Evolutionary conservation across 1,140 invertebrate species (phyloP), one percentile per base, ranked within the genome.

Genomic region (Matsumurasca onukii): DNA sequence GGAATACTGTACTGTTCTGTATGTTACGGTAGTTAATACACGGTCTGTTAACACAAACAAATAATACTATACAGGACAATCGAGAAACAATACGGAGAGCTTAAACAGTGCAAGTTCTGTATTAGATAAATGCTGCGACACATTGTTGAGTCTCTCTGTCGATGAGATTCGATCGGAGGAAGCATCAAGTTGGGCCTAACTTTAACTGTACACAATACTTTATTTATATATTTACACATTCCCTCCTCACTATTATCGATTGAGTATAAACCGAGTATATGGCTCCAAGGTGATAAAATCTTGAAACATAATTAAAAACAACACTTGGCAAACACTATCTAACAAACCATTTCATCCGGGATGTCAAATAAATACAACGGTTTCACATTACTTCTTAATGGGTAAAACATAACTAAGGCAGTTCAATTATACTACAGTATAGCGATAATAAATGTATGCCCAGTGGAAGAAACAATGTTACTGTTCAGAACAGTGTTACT

Each of bases 171-270:
- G 25, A 27, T 59, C 55, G 68, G 52, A 70, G 71, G 71, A 72
- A 72, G 71, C 71, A 72, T 72, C 65, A 39, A 22, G 24, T 67
- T 49, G 29, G 34, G 49, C 59, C 45, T 63, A 61, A 69, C 34
- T 65, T 22, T 45, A 65, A 65, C n/a, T 51, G 49, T 51, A 66
- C 39, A 66, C 39, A 66, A 12, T 66, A 15, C 31, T 30, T 52
- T 67, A 68, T 68, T 68, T 68, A 68, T 68, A 67, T 63, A 68
- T 68, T 30, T 68, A 59, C 55, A 68, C 67, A 68, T 68, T 48
- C 51, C 34, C 25, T 45, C 27, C 17, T 34, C 49, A 9, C 31
- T 27, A 57, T 22, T 20, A 25, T n/a, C 25, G n/a, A 63, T n/a
- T 63, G 25, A 63, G 31, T 63, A 63, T 63, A 29, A 24, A 57